These are phyloP conservation scores for Brachionus paranguensis DNA, from an alignment of 1,140 invertebrate species.

Conservation along the genomic window DNA sequence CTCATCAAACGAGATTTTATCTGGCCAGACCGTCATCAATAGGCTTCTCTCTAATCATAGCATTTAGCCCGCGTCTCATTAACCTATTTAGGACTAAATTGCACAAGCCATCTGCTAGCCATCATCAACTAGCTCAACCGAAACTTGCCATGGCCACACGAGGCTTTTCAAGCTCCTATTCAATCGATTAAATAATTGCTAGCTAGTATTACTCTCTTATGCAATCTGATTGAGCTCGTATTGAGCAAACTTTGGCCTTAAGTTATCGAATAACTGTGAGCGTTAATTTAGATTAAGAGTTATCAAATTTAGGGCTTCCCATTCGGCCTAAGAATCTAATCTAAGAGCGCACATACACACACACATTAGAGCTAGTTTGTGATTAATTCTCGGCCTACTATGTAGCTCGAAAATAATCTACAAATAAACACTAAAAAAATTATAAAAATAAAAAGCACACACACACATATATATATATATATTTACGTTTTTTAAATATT, in stretches of 20 bases:
- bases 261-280: neutral
- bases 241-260: neutral
- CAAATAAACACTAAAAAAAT: neutral
- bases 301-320: neutral
- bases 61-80: neutral
- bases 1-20: neutral
- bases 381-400: neutral
- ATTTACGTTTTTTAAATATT: neutral
- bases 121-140: neutral
- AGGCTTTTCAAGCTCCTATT: neutral
- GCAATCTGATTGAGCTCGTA: neutral
- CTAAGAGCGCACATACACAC: neutral
- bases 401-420: neutral
- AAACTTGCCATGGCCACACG: neutral
- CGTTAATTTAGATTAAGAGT: neutral
- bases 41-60: neutral
- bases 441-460: neutral
- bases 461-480: neutral
- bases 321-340: neutral
- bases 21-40: neutral
- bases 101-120: neutral
- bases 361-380: neutral
- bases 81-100: neutral
- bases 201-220: neutral
- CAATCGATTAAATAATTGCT: neutral